Evolutionary conservation across 1,140 invertebrate species (phyloP), one percentile per base, ranked within the genome.

Genomic region (Drosophila aff.): DNA sequence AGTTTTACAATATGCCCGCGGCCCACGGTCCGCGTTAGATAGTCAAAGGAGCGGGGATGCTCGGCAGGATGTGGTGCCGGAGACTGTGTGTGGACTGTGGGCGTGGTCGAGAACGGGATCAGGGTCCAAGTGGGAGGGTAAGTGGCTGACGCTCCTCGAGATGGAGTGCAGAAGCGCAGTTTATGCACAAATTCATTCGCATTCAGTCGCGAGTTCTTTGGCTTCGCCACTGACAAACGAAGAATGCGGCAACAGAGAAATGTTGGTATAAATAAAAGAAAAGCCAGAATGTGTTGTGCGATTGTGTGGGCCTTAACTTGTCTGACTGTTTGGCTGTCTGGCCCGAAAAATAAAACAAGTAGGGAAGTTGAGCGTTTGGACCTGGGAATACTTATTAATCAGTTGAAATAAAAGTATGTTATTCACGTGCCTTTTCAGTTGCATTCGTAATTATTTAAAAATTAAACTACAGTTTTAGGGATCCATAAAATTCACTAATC

Each of bases 1-100:
- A 87, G 84, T 87, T 89, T 90, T 69, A 85, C 85, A 90, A 89
- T 90, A 85, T 74, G 85, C 85, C 81, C 63, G 78, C 66, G 76
- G 85, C 81, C 67, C 47, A 75, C 66, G 76, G 85, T 78, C 67
- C 47, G 53, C 53, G 21, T 57, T 26, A 71, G 69, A 75, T 77
- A 80, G 50, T 72, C 67, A 57, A 36, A 75, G 43, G 23, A 18
- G 41, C n/a, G 41, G 40, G 33, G 16, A 10, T 10, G 21, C 23
- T 31, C 11, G 33, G 18, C 10, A 38, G 49, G 5, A n/a, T 40
- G 69, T 50, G 60, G 58, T n/a, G 43, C 49, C 62, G 33, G 47
- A 10, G 11, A n/a, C 16, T 13, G 40, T 61, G 79, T 66, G 46
- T 79, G 41, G 62, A 11, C 33, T 13, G 40, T 57, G 79, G 65